These are phyloP conservation scores for Tethya wilhelma DNA, from an alignment of 37 sponge, comb jelly and placozoan genomes.

Conservation along the genomic window DNA sequence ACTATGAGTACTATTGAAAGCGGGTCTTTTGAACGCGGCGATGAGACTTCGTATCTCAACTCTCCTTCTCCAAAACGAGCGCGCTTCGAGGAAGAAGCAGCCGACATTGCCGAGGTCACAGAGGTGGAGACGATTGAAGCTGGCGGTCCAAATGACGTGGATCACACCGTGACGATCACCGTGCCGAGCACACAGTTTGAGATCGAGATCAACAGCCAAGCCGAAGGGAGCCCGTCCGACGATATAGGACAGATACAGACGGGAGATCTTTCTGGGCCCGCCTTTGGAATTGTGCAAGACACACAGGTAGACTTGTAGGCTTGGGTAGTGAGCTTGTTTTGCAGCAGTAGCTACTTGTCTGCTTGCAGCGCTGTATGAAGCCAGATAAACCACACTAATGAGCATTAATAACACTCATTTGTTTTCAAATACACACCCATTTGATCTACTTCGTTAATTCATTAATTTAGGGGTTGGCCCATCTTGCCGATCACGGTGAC, in stretches of 20 bases:
- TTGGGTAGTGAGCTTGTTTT: no score
- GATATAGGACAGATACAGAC: slow-evolving; percentile 21
- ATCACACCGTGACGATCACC: slow-evolving; percentile 30
- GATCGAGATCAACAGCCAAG: slow-evolving; percentile 62
- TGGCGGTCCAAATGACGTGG: neutral
- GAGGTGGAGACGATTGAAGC: slow-evolving; percentile 9
- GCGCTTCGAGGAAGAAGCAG: slow-evolving; percentile 15
- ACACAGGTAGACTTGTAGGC: no score
- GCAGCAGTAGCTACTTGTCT: no score
- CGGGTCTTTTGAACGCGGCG: slow-evolving; percentile 34
- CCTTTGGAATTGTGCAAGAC: slow-evolving; percentile 41
- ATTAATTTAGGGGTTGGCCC: no score
- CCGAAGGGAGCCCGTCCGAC: slow-evolving; percentile 21
- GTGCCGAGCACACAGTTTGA: slow-evolving; percentile 67
- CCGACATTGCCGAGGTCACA: neutral
- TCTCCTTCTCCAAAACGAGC: slow-evolving; percentile 33
- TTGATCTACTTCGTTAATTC: no score
- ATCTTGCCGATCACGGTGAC: no score
- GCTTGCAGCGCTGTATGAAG: no score
- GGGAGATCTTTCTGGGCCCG: slow-evolving; percentile 44
- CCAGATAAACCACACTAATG: no score
- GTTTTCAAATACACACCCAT: no score
- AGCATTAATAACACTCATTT: no score
- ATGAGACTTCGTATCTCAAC: neutral
- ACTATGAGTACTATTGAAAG: slow-evolving; percentile 26